These are phyloP conservation scores for Synanthedon andrenaeformis DNA, from an alignment of 2,888 invertebrate species.

Conservation along the genomic window DNA sequence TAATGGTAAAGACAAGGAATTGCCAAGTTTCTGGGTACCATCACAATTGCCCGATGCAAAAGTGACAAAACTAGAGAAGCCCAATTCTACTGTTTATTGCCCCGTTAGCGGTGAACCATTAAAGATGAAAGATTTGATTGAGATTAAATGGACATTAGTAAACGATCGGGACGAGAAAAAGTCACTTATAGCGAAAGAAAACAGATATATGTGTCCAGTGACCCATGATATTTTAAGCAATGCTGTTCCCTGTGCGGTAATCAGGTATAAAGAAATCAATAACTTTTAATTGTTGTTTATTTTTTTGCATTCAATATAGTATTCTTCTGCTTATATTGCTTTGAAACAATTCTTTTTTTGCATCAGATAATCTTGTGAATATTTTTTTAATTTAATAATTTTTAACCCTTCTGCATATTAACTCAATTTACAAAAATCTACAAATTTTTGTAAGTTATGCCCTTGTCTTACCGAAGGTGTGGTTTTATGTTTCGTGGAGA, in stretches of 20 bases:
- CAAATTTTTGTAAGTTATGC: too few species aligned
- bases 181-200: conserved; percentile 88
- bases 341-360: too few species aligned
- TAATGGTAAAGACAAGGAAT: conserved; percentile 79
- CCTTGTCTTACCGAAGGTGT: too few species aligned
- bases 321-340: too few species aligned
- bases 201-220: conserved; percentile 97
- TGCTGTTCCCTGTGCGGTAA: conserved; percentile 92
- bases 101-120: conserved; percentile 76
- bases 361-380: too few species aligned
- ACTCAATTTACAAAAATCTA: too few species aligned
- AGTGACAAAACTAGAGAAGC: conserved; percentile 63
- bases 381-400: too few species aligned
- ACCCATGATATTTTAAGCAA: conserved; percentile 96
- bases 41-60: conserved; percentile 91
- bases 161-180: conserved; percentile 89
- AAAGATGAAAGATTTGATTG: conserved; percentile 91
- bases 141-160: conserved; percentile 92
- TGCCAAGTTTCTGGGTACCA: conserved; percentile 98
- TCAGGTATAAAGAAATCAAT: conserved; percentile 56
- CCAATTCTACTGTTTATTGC: conserved; percentile 52
- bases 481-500: not conserved
- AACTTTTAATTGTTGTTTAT: too few species aligned
- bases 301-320: too few species aligned
- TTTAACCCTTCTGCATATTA: too few species aligned